Evolutionary conservation across 2,797 vertebrate species (phyloP), one percentile per base, ranked within the genome.

Genomic region (Borostomias antarcticus): DNA sequence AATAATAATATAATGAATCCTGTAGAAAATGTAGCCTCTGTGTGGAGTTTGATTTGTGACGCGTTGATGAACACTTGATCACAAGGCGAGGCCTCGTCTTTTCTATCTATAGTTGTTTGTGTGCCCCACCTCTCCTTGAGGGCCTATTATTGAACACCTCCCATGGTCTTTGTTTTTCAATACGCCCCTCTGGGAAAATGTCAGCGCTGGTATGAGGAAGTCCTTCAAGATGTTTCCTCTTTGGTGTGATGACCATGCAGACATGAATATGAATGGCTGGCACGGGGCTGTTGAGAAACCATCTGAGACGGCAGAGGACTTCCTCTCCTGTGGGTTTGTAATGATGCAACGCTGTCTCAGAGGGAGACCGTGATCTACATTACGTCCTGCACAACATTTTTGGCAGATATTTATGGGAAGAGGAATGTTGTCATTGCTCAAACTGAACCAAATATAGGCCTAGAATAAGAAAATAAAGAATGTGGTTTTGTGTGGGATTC

Each of bases 201-300:
- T 30, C 59, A 30, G 35, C 13, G 57, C 45, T 40, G 60, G 68
- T 64, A 82, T 62, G 80, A 88, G 87, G 89, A 88, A 87, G 84
- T 86, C 70, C 73, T 80, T 75, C 83, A 87, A 86, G 83, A 77
- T 88, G 85, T 80, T 90, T 90, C 87, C 87, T 87, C 83, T 84
- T 77, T 37, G 21, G 52, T 26, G 51, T 15, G 33, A 63, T 68
- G 70, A 78, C 17, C 23, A 19, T 30, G 69, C 73, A 58, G 73
- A 77, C 74, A 78, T 53, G 58, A 70, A 63, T 3, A 25, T 70
- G 71, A 79, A 76, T 69, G 61, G 35, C 66, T 35, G n/a, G 29
- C 72, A 76, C 69, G n/a, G 28, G 43, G 33, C 63, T 61, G 3
- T 79, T 83, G 75, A 56, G 75, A 71, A 74, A 83, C 68, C 13